phyloP scores from a whole-genome alignment of 2,113 vertebrate genomes.

The Protomyctophum bolini region DNA sequence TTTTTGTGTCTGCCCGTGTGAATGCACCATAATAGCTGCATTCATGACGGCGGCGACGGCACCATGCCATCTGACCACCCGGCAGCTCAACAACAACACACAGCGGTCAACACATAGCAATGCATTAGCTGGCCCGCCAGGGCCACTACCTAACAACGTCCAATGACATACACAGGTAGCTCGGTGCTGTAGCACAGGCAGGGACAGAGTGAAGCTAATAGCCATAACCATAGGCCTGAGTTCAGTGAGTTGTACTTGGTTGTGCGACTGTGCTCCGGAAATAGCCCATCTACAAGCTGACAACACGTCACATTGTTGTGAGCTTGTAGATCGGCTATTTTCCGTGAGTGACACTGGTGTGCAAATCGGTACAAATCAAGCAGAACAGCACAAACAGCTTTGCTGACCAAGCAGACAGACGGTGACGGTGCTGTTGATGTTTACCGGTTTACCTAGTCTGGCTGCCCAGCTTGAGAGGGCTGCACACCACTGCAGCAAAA shows the following conservation, averaged over 20 bases:
- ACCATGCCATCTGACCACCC: constrained; percentile 23
- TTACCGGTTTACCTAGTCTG: constrained; percentile 73
- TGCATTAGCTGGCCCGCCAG: constrained; percentile 4
- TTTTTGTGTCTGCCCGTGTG: constrained; percentile 50
- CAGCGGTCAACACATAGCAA: constrained; percentile 12
- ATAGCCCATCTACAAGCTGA: no score
- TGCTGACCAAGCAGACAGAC: constrained; percentile 67
- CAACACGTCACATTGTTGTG: no score
- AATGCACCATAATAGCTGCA: constrained; percentile 60
- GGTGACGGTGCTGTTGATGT: constrained; percentile 17
- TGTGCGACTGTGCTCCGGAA: no score
- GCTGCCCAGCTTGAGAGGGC: constrained; percentile 73
- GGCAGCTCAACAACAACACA: constrained; percentile 36
- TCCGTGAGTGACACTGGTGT: no score
- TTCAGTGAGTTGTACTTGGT: no score
- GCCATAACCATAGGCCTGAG: constrained; percentile 29
- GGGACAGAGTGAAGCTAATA: not conserved
- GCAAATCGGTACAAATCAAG: no score
- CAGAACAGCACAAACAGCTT: constrained; percentile 43
- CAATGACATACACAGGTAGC: constrained; percentile 16
- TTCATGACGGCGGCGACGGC: constrained; percentile 35
- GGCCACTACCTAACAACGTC: constrained; percentile 24
- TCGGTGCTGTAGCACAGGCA: constrained; percentile 23
- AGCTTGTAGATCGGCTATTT: no score
- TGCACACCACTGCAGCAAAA: constrained; percentile 79